Conservation (phyloP, 2,888 invertebrate genomes). For the Seladonia tumulorum region DNA sequence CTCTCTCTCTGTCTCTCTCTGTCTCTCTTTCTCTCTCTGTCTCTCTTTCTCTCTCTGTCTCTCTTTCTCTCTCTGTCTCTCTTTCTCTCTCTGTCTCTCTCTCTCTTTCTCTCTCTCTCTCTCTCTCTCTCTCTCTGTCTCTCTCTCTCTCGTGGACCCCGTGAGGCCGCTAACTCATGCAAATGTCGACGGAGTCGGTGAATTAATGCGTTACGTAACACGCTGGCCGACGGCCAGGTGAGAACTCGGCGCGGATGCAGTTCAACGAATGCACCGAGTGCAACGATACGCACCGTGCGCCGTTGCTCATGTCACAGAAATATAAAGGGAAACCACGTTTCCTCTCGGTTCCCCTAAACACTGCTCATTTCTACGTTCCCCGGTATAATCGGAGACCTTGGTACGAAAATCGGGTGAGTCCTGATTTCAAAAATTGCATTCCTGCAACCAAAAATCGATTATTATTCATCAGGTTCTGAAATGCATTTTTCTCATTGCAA, state of each 20-base stretch:
- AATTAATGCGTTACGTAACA: conserved; percentile 69
- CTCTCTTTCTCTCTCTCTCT: too few relatives aligned
- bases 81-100: too few relatives aligned
- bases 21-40: too few relatives aligned
- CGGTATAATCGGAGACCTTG: background rate
- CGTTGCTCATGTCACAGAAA: background rate
- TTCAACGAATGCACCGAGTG: conserved; percentile 42
- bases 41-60: too few relatives aligned
- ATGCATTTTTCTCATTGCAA: too few relatives aligned
- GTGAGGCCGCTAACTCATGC: conserved; percentile 58
- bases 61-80: background rate
- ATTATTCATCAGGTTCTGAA: too few relatives aligned
- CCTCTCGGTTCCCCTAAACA: background rate
- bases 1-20: background rate
- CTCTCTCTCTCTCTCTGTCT: too few relatives aligned
- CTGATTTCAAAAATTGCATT: background rate
- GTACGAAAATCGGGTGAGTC: background rate
- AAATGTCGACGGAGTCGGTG: conserved; percentile 53
- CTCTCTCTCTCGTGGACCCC: conserved; percentile 14
- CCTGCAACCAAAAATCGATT: too few relatives aligned
- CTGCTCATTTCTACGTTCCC: background rate
- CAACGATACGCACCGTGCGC: background rate
- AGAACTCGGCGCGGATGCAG: conserved; percentile 46
- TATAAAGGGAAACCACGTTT: background rate
- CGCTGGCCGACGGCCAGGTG: conserved; percentile 68